Base-by-base conservation (phyloP, 1,140 invertebrate genomes). In the Nasonia giraulti region DNA sequence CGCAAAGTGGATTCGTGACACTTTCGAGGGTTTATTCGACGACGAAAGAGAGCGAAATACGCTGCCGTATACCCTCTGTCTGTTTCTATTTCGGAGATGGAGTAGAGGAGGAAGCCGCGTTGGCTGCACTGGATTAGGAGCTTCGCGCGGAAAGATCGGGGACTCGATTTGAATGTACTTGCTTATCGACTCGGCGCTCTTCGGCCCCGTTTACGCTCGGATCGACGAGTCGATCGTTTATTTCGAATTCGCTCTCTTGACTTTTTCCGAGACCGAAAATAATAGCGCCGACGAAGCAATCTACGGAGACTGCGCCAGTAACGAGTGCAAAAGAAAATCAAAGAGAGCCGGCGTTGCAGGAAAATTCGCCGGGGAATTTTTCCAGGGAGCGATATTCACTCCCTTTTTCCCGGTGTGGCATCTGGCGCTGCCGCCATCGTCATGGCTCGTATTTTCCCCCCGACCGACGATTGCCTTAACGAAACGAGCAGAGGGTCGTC, bases 401-500 rank as follows among this genome's bases (percentile, higher is more conserved):
- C 31, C 69, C 47, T 69, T 66, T 76, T 8, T 27, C 37, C 14
- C 55, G 23, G 37, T 37, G 62, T n/a, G 74, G 82, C 75, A 83
- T 77, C 82, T 77, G 55, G 76, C 31, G 77, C 47, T 80, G 27
- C 40, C 7, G 33, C 76, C 76, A 77, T 71, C 75, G 27, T 78
- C 82, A 78, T 78, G 40, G 23, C 71, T 40, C 82, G 79, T 73
- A 44, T 40, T 77, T 79, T 47, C 71, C 55, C 20, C n/a, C 33
- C 31, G 31, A 37, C n/a, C 47, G 68, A 62, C 85, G 86, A 88
- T 88, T 87, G 87, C 86, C 80, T 88, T 88, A 89, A 88, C 87
- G 87, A 88, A 87, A 89, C 82, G 86, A 85, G 83, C 69, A 33
- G 44, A 83, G 71, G 82, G 80, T 82, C 73, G 55, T 50, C 47